A percentile compares a stretch with the other conserved stretches of the same genome.
These are phyloP conservation scores for Nemurella pictetii DNA, from an alignment of 2,888 invertebrate genomes.

Conservation along the genomic window DNA sequence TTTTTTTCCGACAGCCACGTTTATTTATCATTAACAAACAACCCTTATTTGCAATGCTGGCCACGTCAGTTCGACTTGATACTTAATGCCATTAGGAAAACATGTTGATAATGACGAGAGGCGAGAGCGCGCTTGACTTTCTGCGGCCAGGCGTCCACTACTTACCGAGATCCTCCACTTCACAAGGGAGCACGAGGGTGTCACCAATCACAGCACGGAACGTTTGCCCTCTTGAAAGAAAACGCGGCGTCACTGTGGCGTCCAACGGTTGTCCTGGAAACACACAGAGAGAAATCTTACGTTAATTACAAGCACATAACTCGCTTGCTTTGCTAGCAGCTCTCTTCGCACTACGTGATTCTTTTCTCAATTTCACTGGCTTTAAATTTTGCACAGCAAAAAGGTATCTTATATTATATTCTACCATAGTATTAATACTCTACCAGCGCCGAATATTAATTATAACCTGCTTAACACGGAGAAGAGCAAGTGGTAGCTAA, in stretches of 20 bases:
- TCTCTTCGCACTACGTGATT: neutral
- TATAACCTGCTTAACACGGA: slow-evolving; percentile 11
- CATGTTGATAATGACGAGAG: no score
- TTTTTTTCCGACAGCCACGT: neutral
- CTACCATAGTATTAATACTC: neutral
- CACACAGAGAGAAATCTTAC: neutral
- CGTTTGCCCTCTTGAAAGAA: slow-evolving; percentile 73
- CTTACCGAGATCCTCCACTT: slow-evolving; percentile 79
- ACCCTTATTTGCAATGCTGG: neutral
- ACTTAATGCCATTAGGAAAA: no score
- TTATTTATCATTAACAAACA: no score
- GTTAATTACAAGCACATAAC: neutral
- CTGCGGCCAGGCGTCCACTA: slow-evolving; percentile 39
- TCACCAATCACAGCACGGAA: slow-evolving; percentile 79
- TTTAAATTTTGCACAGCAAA: neutral
- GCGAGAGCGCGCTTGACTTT: no score
- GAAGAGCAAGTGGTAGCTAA: neutral
- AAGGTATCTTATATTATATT: neutral
- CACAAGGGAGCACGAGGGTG: slow-evolving; percentile 75
- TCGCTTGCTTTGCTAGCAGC: neutral
- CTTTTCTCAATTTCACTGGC: neutral
- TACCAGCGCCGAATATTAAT: neutral
- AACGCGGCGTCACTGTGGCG: slow-evolving; percentile 61
- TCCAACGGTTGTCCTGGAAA: slow-evolving; percentile 37
- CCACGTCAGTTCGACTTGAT: no score